Evolutionary conservation across 2,888 invertebrate genomes (phyloP), one percentile per base, ranked within the genome.

Genomic region (Aporophyla lueneburgensis): DNA sequence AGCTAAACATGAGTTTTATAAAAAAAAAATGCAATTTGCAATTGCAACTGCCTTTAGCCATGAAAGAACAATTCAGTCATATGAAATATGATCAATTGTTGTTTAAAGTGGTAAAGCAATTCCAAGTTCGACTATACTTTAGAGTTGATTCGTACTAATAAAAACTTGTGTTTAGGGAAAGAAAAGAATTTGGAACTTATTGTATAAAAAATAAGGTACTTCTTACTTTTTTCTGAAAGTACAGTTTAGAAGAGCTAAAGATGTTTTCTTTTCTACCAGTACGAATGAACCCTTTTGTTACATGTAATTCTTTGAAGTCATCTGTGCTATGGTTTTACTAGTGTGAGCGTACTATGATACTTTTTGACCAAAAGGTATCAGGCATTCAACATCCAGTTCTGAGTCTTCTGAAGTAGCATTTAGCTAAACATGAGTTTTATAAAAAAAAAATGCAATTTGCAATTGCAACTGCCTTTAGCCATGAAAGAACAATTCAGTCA

Each of bases 221-320:
- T 33, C 3, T 40, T 40, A n/a, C 58, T 27, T 16, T 7, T 46
- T 21, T 66, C 27, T 27, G 1, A 27, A 51, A 63, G 33, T 51
- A 27, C 24, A 14, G 40, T 53, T 63, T 21, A n/a, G 9, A 3
- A 10, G 16, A 2, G 4, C 12, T 21, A 9, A 40, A n/a, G n/a
- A n/a, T n/a, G 14, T n/a, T 43, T 61, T 24, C 4, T 40, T 65
- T 19, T 7, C 1, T 12, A 21, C 21, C 49, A 63, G 33, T 77
- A 58, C 27, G 63, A 63, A 58, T 77, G 24, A 24, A 51, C 7
- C 1, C 14, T 76, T 33, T 40, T 24, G 12, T 33, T 2, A 6
- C 33, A 40, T 65, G 46, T 77, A 46, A 71, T 77, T 77, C 33
- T 71, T 67, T 63, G 56, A 71, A 77, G 51, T 77, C 16, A 58